A percentile compares a stretch with the other conserved stretches of the same genome.
Conservation (phyloP, 2,113 vertebrate genomes). For the Podarcis cretensis region DNA sequence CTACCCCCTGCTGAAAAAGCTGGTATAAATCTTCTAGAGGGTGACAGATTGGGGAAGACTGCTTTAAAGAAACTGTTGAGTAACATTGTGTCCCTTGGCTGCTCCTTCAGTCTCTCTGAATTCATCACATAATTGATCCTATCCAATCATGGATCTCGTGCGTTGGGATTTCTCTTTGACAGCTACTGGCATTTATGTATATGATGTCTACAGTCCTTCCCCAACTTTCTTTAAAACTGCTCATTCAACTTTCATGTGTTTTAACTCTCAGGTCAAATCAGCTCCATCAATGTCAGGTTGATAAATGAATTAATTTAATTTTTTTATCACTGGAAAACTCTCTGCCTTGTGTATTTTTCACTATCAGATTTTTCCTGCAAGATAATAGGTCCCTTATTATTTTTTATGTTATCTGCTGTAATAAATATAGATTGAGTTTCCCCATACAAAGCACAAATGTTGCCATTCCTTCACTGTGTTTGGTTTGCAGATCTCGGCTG, state of each 20-base stretch:
- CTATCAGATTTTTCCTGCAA: slow-evolving; percentile 66
- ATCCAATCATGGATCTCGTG: too few relatives aligned
- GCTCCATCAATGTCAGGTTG: slow-evolving; percentile 61
- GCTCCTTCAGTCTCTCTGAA: too few relatives aligned
- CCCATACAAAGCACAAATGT: slow-evolving; percentile 21
- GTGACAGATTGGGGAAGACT: too few relatives aligned
- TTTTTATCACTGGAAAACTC: slow-evolving; percentile 65
- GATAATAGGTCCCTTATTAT: slow-evolving; percentile 54
- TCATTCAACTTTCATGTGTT: slow-evolving; percentile 63
- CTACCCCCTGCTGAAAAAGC: neutral
- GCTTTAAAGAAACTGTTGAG: neutral
- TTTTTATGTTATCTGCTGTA: slow-evolving; percentile 49
- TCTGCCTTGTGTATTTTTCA: slow-evolving; percentile 57
- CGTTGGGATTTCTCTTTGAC: neutral
- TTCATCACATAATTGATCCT: too few relatives aligned
- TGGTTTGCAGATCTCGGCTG: slow-evolving; percentile 14
- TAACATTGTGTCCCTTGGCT: too few relatives aligned
- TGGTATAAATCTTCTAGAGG: too few relatives aligned
- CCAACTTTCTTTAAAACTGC: slow-evolving; percentile 60
- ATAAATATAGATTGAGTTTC: neutral
- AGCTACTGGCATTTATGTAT: neutral
- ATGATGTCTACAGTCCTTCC: neutral
- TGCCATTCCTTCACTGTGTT: slow-evolving; percentile 9
- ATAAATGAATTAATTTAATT: slow-evolving; percentile 72
- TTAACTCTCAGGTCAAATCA: slow-evolving; percentile 67